These are phyloP conservation scores for Gavialis gangeticus DNA, from an alignment of 2,113 vertebrate genomes.

Conservation along the genomic window DNA sequence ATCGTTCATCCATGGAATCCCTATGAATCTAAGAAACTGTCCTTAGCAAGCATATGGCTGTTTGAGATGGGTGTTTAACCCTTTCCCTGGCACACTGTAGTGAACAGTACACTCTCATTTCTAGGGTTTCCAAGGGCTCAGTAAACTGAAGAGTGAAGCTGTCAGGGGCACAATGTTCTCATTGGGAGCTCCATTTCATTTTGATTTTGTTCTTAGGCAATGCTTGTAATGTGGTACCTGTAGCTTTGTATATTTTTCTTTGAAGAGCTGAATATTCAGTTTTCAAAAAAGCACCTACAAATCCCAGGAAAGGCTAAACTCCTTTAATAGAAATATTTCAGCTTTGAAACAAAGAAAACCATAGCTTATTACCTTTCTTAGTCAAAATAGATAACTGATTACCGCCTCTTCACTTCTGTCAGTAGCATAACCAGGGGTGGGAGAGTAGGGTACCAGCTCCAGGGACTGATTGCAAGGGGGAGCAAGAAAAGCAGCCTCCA, in stretches of 20 bases:
- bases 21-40: neutral
- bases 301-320: neutral
- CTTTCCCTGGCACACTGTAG: neutral
- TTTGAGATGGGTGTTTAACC: neutral
- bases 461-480: too few species aligned
- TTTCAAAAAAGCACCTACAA: neutral
- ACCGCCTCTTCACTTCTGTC: neutral
- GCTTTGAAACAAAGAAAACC: neutral
- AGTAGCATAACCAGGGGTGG: too few species aligned
- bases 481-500: too few species aligned
- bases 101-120: rapidly evolving
- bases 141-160: neutral
- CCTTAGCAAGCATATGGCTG: neutral
- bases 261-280: neutral
- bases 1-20: conserved; percentile 14
- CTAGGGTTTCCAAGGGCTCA: neutral
- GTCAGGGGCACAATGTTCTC: neutral
- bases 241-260: neutral
- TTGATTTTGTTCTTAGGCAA: neutral
- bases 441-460: too few species aligned
- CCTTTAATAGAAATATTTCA: neutral
- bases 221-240: neutral
- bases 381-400: neutral
- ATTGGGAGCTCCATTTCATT: neutral
- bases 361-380: neutral